Base-by-base conservation (phyloP, 2,113 vertebrate species). In the Dicerorhinus sumatrensis region DNA sequence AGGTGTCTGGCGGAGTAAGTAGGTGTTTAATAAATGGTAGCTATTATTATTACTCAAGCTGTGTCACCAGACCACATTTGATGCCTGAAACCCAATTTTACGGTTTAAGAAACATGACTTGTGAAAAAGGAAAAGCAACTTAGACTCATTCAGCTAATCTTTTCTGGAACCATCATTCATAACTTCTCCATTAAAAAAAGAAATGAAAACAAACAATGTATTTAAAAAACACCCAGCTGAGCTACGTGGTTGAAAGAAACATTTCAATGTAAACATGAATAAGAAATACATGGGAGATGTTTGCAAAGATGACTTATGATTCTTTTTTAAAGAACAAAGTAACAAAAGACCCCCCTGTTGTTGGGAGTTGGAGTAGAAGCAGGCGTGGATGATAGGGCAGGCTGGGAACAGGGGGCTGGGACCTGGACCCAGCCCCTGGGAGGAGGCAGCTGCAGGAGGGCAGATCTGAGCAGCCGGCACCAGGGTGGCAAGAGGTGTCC, bases 21-120 rank as follows among this genome's bases (percentile, higher is more conserved):
- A 96, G 96, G 95, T 96, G 98, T 97, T 96, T 95, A 95, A 97
- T 97, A 96, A 96, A 84, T 97, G 92, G 97, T 80, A 96, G 94
- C 96, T 96, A 96, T 96, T 97, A 91, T 97, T 95, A 73, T 95
- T 96, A 84, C 96, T 80, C 3, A 17, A 94, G 88, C 93, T 89
- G 77, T 98, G 96, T 94, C 96, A 98, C 87, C 96, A 96, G 97
- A 96, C 87, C 98, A 95, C 89, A 91, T 85, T 91, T 90, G 94
- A 98, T 96, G 65, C 60, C 87, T 96, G 96, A 96, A 97, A 98
- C 94, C 72, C 94, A 97, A 95, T 95, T 97, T 98, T 97, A 95
- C 6, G 31, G 94, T 97, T 97, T 96, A 81, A 95, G 96, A 97
- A 97, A 95, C 87, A 95, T 88, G 83, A 31, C 80, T 96, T 63